Base-by-base conservation (phyloP, 2,888 invertebrate species). In the Sphaeridia pumilis region DNA sequence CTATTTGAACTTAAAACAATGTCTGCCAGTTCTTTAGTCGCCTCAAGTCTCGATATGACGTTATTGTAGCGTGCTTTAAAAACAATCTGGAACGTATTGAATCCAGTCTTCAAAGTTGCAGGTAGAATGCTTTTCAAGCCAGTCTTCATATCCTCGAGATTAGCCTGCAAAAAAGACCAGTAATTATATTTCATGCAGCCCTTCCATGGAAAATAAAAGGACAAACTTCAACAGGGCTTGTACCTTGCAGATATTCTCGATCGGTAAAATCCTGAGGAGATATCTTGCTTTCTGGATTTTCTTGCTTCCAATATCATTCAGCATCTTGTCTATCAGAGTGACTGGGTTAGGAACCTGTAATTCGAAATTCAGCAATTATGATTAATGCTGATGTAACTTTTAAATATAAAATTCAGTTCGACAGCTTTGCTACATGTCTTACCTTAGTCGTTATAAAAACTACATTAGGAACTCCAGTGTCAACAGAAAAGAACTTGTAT, bases 401-500 rank as follows among this genome's bases (percentile, higher is more conserved):
- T 14, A 31, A 31, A 10, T 31, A 31, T 7, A 31, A 31, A 31
- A 7, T 31, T 14, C 31, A 31, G 31, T 31, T 31, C 14, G 31
- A 31, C 14, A 14, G 10, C 31, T 10, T 31, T 31, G 31, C 31
- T 10, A 14, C 7, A 14, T 31, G 31, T 54, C 66, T 64, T 64
- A 71, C 71, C 42, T 79, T 83, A 1, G 87, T 85, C 69, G 79
- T 80, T 58, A 94, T 87, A 67, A 94, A 94, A 58, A 93, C 72
- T 65, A 86, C 80, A 70, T 90, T 90, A 45, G 82, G 83, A 0
- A 84, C 83, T 47, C 84, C 85, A 0, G 88, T 87, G 61, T 84
- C 81, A 1, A 89, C 79, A 22, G 79, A 80, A 72, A 87, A 79
- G 54, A 73, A 73, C 54, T 72, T 66, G 31, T 46, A 51, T 24